Base-by-base conservation (phyloP, 2,113 vertebrate genomes). In the Formicarius rufipectus region DNA sequence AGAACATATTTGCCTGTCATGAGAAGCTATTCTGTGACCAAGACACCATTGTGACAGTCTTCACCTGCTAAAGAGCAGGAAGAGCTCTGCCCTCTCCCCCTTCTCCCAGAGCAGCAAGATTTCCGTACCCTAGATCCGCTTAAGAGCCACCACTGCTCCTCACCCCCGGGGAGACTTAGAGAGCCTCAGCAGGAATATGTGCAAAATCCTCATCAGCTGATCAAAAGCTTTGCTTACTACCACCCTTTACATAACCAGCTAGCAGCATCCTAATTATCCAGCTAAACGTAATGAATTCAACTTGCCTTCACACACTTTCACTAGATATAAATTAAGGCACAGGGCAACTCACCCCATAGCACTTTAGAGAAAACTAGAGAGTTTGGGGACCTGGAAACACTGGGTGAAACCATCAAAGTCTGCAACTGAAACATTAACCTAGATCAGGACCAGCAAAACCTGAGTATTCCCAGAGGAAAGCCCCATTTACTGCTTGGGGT, bases 191-290 rank as follows among this genome's bases (percentile, higher is more conserved):
- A 87, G 69, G 79, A 90, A 76, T 73, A 91, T 10, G 1, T 10
- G 24, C 82, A 75, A 91, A 93, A 96, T 90, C 95, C 94, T 42
- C 86, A 63, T 90, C 93, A 94, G 91, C 91, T 88, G 94, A 95
- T 92, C 76, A 82, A 93, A 92, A 92, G 96, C 93, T 94, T 88
- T 95, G 84, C 94, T 96, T 93, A 80, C 91, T 72, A 87, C 91
- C 58, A 82, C 30, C 69, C 84, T 80, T 92, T 93, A 92, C 4
- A 0, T 79, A 92, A 92, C 77, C 81, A 93, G 87, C 55, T 27
- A 77, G 74, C 67, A 89, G 89, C 95, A 94, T 84, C 63, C 91
- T 82, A 89, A 95, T 92, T 84, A 96, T 64, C 93, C 91, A 85
- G 89, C 93, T 93, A 52, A 79, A 92, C 3, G 0, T 64, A 92